Percentiles rank a stretch among this genome's conserved stretches.
phyloP scores from a whole-genome alignment of 2,797 vertebrate species.

The Remorina albescens region DNA sequence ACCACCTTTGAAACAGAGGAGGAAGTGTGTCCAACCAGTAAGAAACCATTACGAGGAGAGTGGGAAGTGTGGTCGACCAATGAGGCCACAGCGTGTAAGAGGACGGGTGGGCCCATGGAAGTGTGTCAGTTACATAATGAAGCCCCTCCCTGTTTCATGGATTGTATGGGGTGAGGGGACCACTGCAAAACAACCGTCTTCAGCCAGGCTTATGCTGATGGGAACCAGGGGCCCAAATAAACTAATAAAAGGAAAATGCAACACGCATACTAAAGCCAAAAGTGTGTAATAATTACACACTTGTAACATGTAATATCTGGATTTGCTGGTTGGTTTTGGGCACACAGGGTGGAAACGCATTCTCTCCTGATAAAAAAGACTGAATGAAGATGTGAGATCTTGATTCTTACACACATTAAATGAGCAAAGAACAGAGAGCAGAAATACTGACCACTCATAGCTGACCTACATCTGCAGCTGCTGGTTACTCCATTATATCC shows the following conservation, averaged over 20 bases:
- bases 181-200: conserved; percentile 34
- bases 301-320: neutral
- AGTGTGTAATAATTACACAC: neutral
- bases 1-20: conserved; percentile 79
- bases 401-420: conserved; percentile 10
- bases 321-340: neutral
- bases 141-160: conserved; percentile 64
- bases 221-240: neutral
- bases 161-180: conserved; percentile 5
- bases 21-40: conserved; percentile 73
- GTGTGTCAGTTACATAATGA: conserved; percentile 85
- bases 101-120: conserved; percentile 64
- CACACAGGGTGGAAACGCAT: conserved; percentile 1
- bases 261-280: neutral
- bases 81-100: conserved; percentile 25
- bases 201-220: conserved; percentile 5
- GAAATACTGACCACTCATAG: neutral
- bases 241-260: neutral
- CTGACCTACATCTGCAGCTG: neutral
- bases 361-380: neutral
- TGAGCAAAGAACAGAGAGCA: conserved; percentile 5
- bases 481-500: neutral
- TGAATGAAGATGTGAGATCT: conserved; percentile 11
- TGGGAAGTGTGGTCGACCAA: conserved; percentile 66
- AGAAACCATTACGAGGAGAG: conserved; percentile 45